These are phyloP conservation scores for Corapipo altera DNA, from an alignment of 2,113 vertebrate genomes.

Conservation along the genomic window DNA sequence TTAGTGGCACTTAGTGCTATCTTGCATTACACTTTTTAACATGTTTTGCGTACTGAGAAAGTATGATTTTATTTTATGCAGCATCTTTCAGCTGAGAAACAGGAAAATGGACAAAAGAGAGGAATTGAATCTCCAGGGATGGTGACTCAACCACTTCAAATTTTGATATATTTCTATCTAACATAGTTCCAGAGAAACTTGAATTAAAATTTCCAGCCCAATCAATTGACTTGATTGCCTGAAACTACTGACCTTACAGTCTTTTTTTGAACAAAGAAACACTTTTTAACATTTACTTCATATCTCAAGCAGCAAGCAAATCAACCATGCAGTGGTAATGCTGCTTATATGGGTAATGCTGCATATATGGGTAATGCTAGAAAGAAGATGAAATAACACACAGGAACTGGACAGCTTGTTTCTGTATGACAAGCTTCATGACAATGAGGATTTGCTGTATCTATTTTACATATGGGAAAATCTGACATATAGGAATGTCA, in stretches of 20 bases:
- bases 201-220: not conserved
- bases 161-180: not conserved
- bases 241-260: rapidly evolving
- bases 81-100: not conserved
- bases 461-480: not conserved
- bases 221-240: not conserved
- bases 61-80: not conserved
- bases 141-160: not conserved
- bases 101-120: not conserved
- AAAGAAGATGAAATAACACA: not conserved
- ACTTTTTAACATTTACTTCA: not conserved
- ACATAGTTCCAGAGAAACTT: not conserved
- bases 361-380: not conserved
- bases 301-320: not conserved
- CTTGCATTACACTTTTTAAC: not conserved
- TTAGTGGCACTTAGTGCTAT: not conserved
- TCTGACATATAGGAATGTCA: not conserved
- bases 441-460: not conserved
- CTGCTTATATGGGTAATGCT: not conserved
- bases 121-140: not conserved
- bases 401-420: not conserved
- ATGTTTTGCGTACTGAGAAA: not conserved
- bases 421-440: not conserved
- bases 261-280: not conserved
- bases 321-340: not conserved